Conservation (phyloP, 2,797 vertebrate genomes). For the Toxotes lorentzi region DNA sequence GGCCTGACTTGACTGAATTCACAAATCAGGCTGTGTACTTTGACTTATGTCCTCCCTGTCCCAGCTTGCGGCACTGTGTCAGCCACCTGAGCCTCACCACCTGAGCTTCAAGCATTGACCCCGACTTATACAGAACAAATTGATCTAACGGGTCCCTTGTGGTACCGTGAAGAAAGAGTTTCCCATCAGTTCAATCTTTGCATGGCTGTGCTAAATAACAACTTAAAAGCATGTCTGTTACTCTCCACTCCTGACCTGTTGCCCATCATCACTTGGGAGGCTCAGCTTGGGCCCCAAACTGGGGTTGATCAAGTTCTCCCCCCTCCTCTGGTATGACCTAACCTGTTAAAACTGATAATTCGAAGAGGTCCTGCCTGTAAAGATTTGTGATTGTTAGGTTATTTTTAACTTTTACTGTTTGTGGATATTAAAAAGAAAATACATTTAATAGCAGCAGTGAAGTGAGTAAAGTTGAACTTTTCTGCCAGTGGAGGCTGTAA, state of each 20-base stretch:
- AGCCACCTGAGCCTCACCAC: constrained; percentile 9
- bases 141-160: constrained; percentile 17
- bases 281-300: constrained; percentile 27
- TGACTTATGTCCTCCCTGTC: constrained; percentile 9
- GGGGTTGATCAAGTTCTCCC: constrained; percentile 33
- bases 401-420: constrained; percentile 71
- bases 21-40: background rate
- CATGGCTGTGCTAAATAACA: constrained; percentile 33
- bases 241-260: constrained; percentile 38
- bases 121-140: constrained; percentile 32
- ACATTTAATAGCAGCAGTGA: constrained; percentile 62
- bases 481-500: constrained; percentile 65
- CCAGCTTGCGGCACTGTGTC: background rate
- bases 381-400: constrained; percentile 51
- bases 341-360: constrained; percentile 49
- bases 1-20: constrained; percentile 13
- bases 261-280: constrained; percentile 15
- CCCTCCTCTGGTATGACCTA: constrained; percentile 27
- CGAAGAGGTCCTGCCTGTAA: background rate
- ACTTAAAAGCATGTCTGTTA: constrained; percentile 34
- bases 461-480: constrained; percentile 50
- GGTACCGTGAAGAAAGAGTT: background rate
- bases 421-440: constrained; percentile 69
- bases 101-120: constrained; percentile 29
- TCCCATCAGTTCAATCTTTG: constrained; percentile 30